phyloP scores from a whole-genome alignment of 2,797 vertebrate species.

The Parambassis ranga region DNA sequence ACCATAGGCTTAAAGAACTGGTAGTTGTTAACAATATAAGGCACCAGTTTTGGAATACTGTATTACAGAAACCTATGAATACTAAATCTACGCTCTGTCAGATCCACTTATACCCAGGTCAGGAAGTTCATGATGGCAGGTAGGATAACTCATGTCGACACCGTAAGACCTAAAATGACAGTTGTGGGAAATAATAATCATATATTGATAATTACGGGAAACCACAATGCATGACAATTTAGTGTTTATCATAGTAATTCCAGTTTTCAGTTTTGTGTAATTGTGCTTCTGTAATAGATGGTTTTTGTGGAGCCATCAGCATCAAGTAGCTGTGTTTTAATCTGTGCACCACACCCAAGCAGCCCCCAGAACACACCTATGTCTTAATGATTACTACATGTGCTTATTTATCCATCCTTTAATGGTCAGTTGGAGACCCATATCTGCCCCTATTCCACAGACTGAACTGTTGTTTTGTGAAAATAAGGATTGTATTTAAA shows the following conservation, averaged over 20 bases:
- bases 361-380: background rate
- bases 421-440: conserved; percentile 14
- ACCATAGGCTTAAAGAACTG: background rate
- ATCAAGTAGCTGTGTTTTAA: conserved; percentile 17
- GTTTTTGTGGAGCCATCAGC: background rate
- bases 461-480: background rate
- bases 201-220: background rate
- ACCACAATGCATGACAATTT: background rate
- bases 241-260: background rate
- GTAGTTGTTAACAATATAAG: background rate
- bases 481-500: too few species aligned
- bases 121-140: conserved; percentile 1
- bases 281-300: background rate
- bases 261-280: background rate
- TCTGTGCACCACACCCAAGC: conserved; percentile 29
- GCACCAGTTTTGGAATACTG: background rate
- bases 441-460: background rate
- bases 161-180: background rate
- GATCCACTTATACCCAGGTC: background rate
- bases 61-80: background rate
- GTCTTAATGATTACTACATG: conserved; percentile 21
- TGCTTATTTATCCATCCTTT: conserved; percentile 22
- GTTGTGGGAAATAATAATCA: background rate
- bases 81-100: background rate
- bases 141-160: conserved; percentile 11